These are phyloP conservation scores for Chymomyza amoena DNA, from an alignment of 2,888 invertebrate species.

Conservation along the genomic window DNA sequence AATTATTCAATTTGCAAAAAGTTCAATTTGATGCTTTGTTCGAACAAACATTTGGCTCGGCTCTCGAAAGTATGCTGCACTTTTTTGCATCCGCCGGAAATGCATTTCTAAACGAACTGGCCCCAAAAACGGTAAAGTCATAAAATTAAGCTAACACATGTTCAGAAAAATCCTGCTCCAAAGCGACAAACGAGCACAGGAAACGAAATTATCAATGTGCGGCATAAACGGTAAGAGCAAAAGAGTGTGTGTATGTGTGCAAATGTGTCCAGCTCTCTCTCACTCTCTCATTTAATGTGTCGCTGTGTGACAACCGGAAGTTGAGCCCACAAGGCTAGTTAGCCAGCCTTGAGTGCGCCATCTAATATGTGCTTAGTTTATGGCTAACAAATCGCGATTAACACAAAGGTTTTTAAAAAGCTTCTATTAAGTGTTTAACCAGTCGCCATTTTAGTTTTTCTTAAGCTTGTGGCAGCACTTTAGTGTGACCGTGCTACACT, in stretches of 20 bases:
- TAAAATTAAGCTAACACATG: not conserved
- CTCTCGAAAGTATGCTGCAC: not conserved
- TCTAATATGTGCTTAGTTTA: not conserved
- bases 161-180: not conserved
- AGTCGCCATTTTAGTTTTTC: too few species aligned
- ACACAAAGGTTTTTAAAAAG: too few species aligned
- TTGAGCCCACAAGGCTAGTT: not conserved
- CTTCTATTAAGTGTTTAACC: too few species aligned
- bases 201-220: conserved; percentile 45
- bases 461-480: too few species aligned
- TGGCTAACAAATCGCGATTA: not conserved
- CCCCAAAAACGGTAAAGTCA: not conserved
- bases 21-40: not conserved
- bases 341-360: not conserved
- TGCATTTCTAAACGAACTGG: not conserved
- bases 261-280: not conserved
- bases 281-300: not conserved
- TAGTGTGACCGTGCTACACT: too few species aligned
- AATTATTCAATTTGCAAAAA: not conserved
- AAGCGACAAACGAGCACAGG: conserved; percentile 44
- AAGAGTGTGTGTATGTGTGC: not conserved
- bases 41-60: not conserved
- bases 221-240: not conserved
- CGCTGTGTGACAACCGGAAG: not conserved
- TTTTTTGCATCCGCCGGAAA: not conserved